phyloP scores from a whole-genome alignment of 1,140 invertebrate genomes.

The Anastrepha ludens region DNA sequence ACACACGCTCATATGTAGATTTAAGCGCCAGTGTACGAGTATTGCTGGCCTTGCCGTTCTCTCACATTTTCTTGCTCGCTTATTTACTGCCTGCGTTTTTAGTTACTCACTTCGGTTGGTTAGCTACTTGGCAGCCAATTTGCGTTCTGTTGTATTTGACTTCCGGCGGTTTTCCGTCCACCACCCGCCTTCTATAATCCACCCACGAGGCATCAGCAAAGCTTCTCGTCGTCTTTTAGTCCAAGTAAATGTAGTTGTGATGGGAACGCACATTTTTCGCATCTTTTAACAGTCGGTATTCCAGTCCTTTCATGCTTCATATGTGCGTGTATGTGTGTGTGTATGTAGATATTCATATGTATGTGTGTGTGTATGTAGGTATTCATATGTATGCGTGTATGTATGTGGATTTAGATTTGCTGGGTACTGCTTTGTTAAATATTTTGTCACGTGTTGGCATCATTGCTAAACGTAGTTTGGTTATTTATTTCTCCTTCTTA shows the following conservation, averaged over 20 bases:
- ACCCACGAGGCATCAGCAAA: neutral
- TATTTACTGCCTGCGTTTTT: neutral
- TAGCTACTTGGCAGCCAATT: constrained; percentile 45
- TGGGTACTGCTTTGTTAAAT: constrained; percentile 14
- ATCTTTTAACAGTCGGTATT: neutral
- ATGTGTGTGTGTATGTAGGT: neutral
- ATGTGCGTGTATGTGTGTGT: no score
- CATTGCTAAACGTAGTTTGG: constrained; percentile 34
- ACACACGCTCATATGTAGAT: neutral
- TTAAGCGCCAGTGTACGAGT: neutral
- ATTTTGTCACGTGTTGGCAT: constrained; percentile 43
- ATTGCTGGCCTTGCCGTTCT: no score
- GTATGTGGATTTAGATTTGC: constrained; percentile 14
- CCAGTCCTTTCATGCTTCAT: neutral
- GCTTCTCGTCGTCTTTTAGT: neutral
- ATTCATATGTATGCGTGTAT: neutral
- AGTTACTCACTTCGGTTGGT: constrained; percentile 28
- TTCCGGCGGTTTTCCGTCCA: constrained; percentile 1
- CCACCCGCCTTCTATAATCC: neutral
- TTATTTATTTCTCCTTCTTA: constrained; percentile 2
- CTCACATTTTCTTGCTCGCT: constrained; percentile 11
- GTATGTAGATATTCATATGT: no score
- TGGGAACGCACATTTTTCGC: neutral
- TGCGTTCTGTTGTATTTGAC: constrained; percentile 45
- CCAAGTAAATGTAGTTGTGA: neutral